Percentiles rank a stretch among this genome's conserved stretches.
Evolutionary conservation across 1,140 invertebrate genomes (phyloP).

Genomic region (Rhyacophila brunnea): DNA sequence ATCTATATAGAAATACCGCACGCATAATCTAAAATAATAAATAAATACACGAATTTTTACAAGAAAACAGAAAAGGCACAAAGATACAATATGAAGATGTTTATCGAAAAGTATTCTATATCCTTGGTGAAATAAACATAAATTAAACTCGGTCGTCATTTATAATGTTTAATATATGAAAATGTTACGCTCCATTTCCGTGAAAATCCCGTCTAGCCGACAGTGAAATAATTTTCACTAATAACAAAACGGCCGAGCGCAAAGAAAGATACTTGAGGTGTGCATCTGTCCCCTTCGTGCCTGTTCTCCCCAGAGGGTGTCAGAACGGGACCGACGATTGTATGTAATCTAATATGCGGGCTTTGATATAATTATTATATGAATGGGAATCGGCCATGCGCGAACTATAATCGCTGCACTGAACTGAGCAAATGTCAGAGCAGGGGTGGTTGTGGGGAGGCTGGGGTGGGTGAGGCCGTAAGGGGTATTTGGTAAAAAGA

Average conservation of each 20-base stretch:
- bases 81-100: no score
- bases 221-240: slow-evolving; percentile 17
- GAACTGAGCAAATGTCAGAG: slow-evolving; percentile 32
- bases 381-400: slow-evolving; percentile 28
- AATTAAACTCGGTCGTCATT: no score
- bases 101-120: no score
- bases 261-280: slow-evolving; percentile 9
- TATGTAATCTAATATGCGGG: slow-evolving; percentile 29
- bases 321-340: slow-evolving; percentile 7
- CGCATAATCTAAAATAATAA: no score
- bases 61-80: no score
- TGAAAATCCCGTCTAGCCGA: slow-evolving; percentile 6
- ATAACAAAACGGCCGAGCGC: slow-evolving; percentile 10
- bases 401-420: slow-evolving; percentile 33
- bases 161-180: no score
- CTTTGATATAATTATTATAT: slow-evolving; percentile 34
- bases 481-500: slow-evolving; percentile 3
- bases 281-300: slow-evolving; percentile 7
- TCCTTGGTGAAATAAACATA: no score
- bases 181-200: no score
- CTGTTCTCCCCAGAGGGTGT: not conserved
- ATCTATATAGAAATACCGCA: no score
- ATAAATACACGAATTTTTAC: no score
- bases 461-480: not conserved
- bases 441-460: slow-evolving; percentile 1